phyloP scores from a whole-genome alignment of 2,113 vertebrate species.

The Ptyas mucosa region DNA sequence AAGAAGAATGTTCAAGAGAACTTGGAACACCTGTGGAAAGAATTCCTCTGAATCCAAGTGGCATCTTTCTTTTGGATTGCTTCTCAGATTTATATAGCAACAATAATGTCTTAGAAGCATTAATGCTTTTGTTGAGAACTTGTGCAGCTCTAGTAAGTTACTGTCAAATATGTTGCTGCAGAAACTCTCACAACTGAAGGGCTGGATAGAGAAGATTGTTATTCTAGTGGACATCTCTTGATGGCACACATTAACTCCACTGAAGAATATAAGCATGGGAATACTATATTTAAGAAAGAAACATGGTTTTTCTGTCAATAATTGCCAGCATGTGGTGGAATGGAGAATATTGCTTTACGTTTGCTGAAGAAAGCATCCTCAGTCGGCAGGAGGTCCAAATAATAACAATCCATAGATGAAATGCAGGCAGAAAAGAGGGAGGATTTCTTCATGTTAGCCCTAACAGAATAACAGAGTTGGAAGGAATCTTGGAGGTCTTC shows the following conservation, averaged over 20 bases:
- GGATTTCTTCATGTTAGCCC: background rate
- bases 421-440: background rate
- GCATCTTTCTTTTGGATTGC: background rate
- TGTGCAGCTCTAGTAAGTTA: background rate
- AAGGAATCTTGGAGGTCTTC: background rate
- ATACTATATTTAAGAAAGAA: background rate
- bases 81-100: background rate
- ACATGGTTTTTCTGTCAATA: background rate
- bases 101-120: background rate
- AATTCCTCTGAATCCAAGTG: background rate
- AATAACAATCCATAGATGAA: background rate
- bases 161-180: background rate
- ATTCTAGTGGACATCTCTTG: background rate
- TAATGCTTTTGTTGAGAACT: background rate
- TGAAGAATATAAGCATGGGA: background rate
- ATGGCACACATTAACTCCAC: background rate
- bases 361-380: background rate
- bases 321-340: background rate
- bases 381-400: background rate
- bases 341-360: background rate
- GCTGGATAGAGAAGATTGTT: background rate
- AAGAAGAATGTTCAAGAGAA: too few relatives aligned
- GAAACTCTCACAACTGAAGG: background rate
- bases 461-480: background rate
- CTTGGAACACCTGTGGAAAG: background rate